phyloP scores from a whole-genome alignment of 2,797 vertebrate species.

The Lateolabrax maculatus region DNA sequence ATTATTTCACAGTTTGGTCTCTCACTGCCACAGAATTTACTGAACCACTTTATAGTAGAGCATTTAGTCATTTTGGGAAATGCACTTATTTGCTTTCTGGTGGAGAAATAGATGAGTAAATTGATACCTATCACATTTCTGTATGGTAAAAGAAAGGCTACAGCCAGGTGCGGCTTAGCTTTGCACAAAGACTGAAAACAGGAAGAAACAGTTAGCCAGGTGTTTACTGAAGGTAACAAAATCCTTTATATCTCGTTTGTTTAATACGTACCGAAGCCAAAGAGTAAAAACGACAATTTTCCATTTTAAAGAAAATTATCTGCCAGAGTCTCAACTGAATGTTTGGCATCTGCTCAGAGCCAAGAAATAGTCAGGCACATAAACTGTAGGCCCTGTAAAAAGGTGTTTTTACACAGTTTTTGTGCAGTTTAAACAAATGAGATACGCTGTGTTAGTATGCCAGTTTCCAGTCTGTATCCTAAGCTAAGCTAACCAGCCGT shows the following conservation, averaged over 20 bases:
- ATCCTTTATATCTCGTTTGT: not conserved
- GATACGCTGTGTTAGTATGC: not conserved
- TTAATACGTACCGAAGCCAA: not conserved
- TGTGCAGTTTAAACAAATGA: not conserved
- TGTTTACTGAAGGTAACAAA: not conserved
- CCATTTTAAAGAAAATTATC: not conserved
- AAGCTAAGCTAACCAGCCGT: not conserved
- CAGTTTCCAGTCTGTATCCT: not conserved
- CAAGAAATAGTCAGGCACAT: not conserved
- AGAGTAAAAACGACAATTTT: not conserved
- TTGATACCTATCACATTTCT: not conserved
- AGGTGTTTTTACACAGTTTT: not conserved
- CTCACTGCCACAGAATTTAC: not conserved
- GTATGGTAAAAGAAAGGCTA: not conserved
- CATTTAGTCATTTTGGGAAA: not conserved
- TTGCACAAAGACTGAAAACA: not conserved
- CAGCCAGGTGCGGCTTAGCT: not conserved
- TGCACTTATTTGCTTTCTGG: not conserved
- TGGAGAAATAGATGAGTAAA: not conserved
- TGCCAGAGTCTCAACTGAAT: not conserved
- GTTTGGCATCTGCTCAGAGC: not conserved
- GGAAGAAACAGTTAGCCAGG: not conserved
- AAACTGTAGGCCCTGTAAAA: too few species aligned
- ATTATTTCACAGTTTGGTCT: constrained; percentile 23
- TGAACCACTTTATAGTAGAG: not conserved